Conservation (phyloP, 2,797 vertebrate species). For the Fringilla coelebs region DNA sequence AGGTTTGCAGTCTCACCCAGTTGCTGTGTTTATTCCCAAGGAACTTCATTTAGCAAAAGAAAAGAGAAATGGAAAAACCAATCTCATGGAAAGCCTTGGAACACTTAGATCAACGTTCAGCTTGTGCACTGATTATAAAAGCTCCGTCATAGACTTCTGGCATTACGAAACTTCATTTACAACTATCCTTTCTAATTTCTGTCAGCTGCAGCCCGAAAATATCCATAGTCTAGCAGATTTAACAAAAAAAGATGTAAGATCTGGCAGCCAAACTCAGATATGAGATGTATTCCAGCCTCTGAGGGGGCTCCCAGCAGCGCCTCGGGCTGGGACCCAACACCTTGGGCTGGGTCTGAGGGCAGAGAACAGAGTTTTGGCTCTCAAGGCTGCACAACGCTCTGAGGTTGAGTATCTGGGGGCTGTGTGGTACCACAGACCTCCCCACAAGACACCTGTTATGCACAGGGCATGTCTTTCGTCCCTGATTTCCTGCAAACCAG, state of each 20-base stretch:
- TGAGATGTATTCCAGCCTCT: not conserved
- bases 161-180: constrained; percentile 17
- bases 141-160: not conserved
- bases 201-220: constrained; percentile 22
- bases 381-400: not conserved
- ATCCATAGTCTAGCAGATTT: not conserved
- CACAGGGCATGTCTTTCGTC: fast-evolving
- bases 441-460: not conserved
- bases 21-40: not conserved
- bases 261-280: not conserved
- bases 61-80: not conserved
- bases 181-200: constrained; percentile 25
- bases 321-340: not conserved
- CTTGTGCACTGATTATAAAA: not conserved
- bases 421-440: not conserved
- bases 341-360: not conserved
- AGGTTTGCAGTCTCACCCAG: not conserved
- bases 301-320: not conserved
- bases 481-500: not conserved
- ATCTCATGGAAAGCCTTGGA: not conserved
- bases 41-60: not conserved
- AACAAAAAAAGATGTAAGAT: not conserved
- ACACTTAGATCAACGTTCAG: not conserved
- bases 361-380: not conserved
- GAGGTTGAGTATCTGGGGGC: not conserved